These are phyloP conservation scores for Phyllostomus hastatus DNA, from an alignment of 2,113 vertebrate genomes.

Conservation along the genomic window DNA sequence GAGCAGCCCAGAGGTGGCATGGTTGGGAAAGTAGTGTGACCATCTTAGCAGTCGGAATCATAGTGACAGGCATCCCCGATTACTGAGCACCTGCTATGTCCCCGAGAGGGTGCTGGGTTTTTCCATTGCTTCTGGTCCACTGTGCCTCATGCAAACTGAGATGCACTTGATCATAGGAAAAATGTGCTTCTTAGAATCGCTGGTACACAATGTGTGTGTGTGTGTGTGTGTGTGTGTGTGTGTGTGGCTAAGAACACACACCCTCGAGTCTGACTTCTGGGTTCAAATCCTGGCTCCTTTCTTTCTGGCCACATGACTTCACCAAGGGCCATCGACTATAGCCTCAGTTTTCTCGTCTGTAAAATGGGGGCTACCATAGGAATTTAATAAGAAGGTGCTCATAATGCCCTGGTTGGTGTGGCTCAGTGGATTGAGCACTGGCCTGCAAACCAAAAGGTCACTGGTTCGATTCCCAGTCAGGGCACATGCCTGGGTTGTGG, in stretches of 20 bases:
- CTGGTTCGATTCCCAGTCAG: no score
- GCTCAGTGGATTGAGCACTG: no score
- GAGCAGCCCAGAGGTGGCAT: background rate
- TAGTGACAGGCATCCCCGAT: background rate
- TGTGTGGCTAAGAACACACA: background rate
- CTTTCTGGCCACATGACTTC: background rate
- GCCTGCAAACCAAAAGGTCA: no score
- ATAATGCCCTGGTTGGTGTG: no score
- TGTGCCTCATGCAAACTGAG: background rate
- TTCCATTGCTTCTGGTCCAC: background rate
- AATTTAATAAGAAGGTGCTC: background rate
- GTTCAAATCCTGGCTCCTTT: background rate
- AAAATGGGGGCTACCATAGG: background rate
- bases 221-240: background rate
- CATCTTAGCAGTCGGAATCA: background rate
- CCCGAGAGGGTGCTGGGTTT: fast-evolving
- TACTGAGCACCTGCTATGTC: background rate
- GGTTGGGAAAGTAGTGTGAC: background rate
- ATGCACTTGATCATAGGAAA: background rate
- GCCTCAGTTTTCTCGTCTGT: background rate
- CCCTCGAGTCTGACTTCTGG: background rate
- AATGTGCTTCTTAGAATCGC: background rate
- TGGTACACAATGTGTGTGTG: fast-evolving
- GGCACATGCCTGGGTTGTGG: no score
- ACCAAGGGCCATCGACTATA: background rate